Percentiles rank a stretch among this genome's conserved stretches.
Evolutionary conservation across 2,797 vertebrate genomes (phyloP).

Genomic region (Petrocephalus sullivani): DNA sequence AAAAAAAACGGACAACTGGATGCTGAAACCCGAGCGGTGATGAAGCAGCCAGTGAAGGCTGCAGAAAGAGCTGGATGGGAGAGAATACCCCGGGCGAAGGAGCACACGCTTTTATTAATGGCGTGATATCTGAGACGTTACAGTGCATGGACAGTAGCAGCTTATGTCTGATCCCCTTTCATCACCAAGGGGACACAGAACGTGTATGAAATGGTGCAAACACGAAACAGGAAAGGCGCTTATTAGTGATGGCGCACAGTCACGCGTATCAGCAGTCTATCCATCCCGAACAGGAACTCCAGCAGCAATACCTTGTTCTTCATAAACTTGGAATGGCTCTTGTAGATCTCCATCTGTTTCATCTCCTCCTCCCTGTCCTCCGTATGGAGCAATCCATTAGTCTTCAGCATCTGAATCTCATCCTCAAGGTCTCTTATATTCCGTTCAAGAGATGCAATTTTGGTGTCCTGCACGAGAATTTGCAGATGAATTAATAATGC

Average conservation of each 20-base stretch:
- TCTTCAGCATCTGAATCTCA: conserved; percentile 96
- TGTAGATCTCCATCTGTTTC: conserved; percentile 98
- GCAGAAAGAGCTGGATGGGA: background rate
- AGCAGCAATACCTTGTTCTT: conserved; percentile 82
- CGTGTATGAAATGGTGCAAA: background rate
- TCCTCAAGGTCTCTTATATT: conserved; percentile 95
- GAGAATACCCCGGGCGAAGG: background rate
- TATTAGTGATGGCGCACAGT: background rate
- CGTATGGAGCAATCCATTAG: conserved; percentile 83
- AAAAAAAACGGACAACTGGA: background rate
- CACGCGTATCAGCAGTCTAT: background rate
- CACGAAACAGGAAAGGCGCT: background rate
- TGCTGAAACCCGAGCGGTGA: background rate
- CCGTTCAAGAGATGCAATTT: conserved; percentile 91
- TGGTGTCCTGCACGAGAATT: conserved; percentile 75
- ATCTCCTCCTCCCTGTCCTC: conserved; percentile 95
- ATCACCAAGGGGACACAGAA: background rate
- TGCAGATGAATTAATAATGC: conserved; percentile 39
- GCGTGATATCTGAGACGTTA: background rate
- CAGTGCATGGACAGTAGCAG: background rate
- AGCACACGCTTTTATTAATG: background rate
- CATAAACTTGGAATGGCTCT: conserved; percentile 98
- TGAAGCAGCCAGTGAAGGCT: background rate
- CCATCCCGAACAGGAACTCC: background rate
- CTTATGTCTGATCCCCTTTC: background rate